These are phyloP conservation scores for Epinotia brunnichana DNA, from an alignment of 2,888 invertebrate species.

Conservation along the genomic window DNA sequence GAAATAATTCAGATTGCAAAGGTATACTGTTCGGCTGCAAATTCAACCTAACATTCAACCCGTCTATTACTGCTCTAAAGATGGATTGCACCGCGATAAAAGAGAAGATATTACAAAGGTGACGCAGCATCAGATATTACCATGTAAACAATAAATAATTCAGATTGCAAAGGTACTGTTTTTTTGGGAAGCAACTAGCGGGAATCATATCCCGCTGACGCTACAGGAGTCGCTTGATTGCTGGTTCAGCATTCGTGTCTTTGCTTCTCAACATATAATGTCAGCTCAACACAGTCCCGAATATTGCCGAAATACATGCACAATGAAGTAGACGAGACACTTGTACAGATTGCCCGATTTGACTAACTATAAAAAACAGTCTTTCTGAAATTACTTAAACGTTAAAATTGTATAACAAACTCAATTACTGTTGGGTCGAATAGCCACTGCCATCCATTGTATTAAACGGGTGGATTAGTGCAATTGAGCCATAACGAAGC, in stretches of 20 bases:
- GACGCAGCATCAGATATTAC: too few species aligned
- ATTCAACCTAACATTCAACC: too few species aligned
- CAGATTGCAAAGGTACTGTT: not conserved
- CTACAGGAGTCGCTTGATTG: not conserved
- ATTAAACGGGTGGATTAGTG: not conserved
- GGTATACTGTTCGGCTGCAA: too few species aligned
- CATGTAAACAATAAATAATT: too few species aligned
- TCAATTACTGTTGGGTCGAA: not conserved
- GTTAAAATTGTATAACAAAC: too few species aligned
- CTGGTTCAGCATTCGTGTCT: constrained; percentile 11
- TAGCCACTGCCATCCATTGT: not conserved
- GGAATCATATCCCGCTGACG: not conserved
- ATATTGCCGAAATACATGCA: not conserved
- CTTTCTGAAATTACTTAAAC: too few species aligned
- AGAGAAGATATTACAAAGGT: too few species aligned
- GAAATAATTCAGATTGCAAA: not conserved
- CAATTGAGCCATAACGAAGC: not conserved
- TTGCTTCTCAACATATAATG: constrained; percentile 7
- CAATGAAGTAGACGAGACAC: not conserved
- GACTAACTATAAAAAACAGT: too few species aligned
- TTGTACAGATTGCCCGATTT: too few species aligned
- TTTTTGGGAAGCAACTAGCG: not conserved
- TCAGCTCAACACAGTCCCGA: not conserved
- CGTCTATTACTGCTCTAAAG: too few species aligned
- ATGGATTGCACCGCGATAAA: too few species aligned